A percentile compares a stretch with the other conserved stretches of the same genome.
phyloP scores from a whole-genome alignment of 2,113 vertebrate genomes.

The Tilapia sparmanii region DNA sequence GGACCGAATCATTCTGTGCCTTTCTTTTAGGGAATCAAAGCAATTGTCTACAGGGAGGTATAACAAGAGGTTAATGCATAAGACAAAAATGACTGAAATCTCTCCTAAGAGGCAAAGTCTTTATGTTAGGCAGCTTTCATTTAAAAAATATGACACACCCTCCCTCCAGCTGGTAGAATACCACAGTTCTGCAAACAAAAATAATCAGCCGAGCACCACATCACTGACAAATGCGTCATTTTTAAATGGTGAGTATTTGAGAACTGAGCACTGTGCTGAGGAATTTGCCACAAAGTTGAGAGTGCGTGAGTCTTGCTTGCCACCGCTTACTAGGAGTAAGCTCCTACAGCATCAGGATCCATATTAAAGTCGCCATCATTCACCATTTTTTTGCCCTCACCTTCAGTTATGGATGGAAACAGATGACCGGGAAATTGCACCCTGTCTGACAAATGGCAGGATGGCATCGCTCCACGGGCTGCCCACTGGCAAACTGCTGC shows the following conservation, averaged over 20 bases:
- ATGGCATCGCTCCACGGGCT: constrained; percentile 48
- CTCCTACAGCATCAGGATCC: background rate
- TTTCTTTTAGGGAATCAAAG: background rate
- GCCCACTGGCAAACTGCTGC: constrained; percentile 54
- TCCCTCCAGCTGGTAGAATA: background rate
- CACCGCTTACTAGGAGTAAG: background rate
- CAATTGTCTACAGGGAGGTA: background rate
- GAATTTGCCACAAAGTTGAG: constrained; percentile 47
- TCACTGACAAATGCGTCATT: constrained; percentile 52
- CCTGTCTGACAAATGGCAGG: constrained; percentile 61
- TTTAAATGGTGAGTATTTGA: constrained; percentile 32
- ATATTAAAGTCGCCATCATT: constrained; percentile 45
- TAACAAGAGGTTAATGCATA: constrained; percentile 6
- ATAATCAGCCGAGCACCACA: constrained; percentile 12
- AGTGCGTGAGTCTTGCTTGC: background rate
- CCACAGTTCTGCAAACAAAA: background rate
- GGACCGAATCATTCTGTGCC: background rate
- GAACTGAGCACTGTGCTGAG: constrained; percentile 7
- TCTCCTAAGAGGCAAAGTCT: constrained; percentile 11
- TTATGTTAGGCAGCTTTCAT: constrained; percentile 21
- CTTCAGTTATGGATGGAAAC: constrained; percentile 55
- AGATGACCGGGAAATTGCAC: constrained; percentile 60
- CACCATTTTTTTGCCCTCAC: constrained; percentile 16
- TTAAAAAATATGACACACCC: constrained; percentile 2
- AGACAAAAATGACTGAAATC: constrained; percentile 32